A percentile compares a stretch with the other conserved stretches of the same genome.
Conservation (phyloP, 1,140 invertebrate genomes). For the Drosophila jambulina region DNA sequence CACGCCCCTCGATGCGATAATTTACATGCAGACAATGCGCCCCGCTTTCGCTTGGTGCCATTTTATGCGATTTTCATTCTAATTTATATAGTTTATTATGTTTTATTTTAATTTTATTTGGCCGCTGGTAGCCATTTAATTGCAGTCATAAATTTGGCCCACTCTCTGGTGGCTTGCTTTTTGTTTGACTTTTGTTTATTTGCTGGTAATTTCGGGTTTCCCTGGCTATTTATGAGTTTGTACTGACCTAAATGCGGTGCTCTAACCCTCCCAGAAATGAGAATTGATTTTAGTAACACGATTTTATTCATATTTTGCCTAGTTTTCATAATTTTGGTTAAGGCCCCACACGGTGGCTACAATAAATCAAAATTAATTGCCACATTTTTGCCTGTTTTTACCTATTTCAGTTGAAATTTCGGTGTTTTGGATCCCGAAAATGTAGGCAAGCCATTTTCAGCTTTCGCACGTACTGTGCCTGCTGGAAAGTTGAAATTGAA, state of each 20-base stretch:
- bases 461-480: constrained; percentile 24
- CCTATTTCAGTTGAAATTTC: constrained; percentile 10
- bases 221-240: constrained; percentile 17
- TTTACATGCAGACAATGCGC: constrained; percentile 52
- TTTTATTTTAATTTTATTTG: constrained; percentile 50
- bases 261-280: not conserved
- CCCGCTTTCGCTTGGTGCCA: constrained; percentile 16
- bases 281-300: constrained; percentile 25
- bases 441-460: constrained; percentile 42
- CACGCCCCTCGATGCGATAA: constrained; percentile 53
- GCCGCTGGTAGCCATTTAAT: constrained; percentile 54
- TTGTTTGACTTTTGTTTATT: constrained; percentile 32
- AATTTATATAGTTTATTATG: constrained; percentile 55
- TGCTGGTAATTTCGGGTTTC: constrained; percentile 32
- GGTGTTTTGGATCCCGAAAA: constrained; percentile 23
- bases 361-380: constrained; percentile 62
- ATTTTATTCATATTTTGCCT: constrained; percentile 8
- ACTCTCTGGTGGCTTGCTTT: constrained; percentile 17
- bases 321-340: constrained; percentile 9
- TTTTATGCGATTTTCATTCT: constrained; percentile 56
- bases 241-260: constrained; percentile 26
- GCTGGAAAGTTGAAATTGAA: constrained; percentile 73
- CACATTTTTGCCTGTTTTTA: constrained; percentile 17
- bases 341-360: not conserved
- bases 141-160: constrained; percentile 66